Percentiles rank a stretch among this genome's conserved stretches.
phyloP scores from a whole-genome alignment of 2,888 invertebrate genomes.

The Hypolimnas misippus region DNA sequence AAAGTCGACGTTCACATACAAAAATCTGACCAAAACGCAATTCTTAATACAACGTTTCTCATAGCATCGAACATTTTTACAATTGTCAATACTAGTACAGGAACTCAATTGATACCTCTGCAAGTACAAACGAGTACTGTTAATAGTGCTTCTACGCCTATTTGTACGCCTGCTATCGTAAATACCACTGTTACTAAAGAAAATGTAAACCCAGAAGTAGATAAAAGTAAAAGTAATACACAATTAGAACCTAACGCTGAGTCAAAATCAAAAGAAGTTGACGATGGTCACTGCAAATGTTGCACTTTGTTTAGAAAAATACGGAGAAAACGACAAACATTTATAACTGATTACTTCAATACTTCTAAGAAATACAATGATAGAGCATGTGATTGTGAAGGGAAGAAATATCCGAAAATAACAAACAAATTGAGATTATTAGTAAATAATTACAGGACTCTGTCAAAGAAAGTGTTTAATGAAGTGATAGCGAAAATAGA shows the following conservation, averaged over 20 bases:
- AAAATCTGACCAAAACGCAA: neutral
- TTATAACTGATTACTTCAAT: constrained; percentile 66
- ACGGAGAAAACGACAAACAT: constrained; percentile 54
- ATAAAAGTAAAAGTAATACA: neutral
- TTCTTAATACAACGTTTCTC: neutral
- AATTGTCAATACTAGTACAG: constrained; percentile 55
- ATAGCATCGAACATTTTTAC: constrained; percentile 48
- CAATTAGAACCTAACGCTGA: neutral
- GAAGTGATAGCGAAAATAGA: constrained; percentile 50
- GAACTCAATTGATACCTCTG: constrained; percentile 56
- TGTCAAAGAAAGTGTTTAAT: constrained; percentile 47
- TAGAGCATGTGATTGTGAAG: constrained; percentile 57
- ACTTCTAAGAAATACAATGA: constrained; percentile 35
- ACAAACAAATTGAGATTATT: constrained; percentile 64
- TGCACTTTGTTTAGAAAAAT: constrained; percentile 61
- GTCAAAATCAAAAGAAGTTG: constrained; percentile 9
- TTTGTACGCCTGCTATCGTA: constrained; percentile 40
- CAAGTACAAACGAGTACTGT: constrained; percentile 49
- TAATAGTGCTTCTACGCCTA: constrained; percentile 44
- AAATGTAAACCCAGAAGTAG: neutral
- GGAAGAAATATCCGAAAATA: constrained; percentile 55
- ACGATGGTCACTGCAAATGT: constrained; percentile 61
- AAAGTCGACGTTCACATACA: constrained; percentile 46
- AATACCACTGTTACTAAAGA: constrained; percentile 5
- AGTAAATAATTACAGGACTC: constrained; percentile 54